Conservation (phyloP, 2,797 vertebrate genomes). For the Taenioides sp. region DNA sequence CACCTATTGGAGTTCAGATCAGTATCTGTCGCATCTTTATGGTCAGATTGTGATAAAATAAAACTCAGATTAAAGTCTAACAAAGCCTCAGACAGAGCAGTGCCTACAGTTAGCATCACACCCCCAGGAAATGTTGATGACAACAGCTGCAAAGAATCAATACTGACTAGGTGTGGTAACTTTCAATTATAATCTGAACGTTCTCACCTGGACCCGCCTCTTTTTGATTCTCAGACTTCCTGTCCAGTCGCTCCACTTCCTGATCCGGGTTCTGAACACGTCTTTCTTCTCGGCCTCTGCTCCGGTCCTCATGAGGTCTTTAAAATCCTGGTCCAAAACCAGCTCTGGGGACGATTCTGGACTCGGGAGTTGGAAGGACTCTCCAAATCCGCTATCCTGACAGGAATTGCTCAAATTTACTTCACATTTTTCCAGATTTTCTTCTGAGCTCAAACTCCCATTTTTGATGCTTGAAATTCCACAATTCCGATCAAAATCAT, state of each 20-base stretch:
- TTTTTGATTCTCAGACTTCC: constrained; percentile 94
- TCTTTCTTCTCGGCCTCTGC: constrained; percentile 70
- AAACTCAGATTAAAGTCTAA: too few relatives aligned
- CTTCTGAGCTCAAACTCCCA: neutral
- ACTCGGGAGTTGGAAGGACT: constrained; percentile 1
- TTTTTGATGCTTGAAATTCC: neutral
- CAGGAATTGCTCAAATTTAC: neutral
- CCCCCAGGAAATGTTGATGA: too few relatives aligned
- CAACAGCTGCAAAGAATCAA: too few relatives aligned
- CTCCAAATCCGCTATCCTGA: constrained; percentile 4
- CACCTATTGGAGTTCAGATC: too few relatives aligned
- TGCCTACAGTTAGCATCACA: too few relatives aligned
- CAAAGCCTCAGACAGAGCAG: too few relatives aligned
- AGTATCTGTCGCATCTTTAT: too few relatives aligned
- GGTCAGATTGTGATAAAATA: too few relatives aligned
- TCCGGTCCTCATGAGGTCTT: neutral
- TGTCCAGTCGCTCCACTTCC: constrained; percentile 92
- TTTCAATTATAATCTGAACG: too few relatives aligned
- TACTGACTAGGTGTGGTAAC: too few relatives aligned
- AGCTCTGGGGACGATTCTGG: neutral
- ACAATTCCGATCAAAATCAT: neutral
- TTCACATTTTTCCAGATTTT: neutral
- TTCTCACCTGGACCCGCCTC: constrained; percentile 87
- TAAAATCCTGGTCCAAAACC: neutral
- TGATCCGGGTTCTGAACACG: constrained; percentile 88